phyloP scores from a whole-genome alignment of 2,113 vertebrate species.

The Lophochroa leadbeateri region DNA sequence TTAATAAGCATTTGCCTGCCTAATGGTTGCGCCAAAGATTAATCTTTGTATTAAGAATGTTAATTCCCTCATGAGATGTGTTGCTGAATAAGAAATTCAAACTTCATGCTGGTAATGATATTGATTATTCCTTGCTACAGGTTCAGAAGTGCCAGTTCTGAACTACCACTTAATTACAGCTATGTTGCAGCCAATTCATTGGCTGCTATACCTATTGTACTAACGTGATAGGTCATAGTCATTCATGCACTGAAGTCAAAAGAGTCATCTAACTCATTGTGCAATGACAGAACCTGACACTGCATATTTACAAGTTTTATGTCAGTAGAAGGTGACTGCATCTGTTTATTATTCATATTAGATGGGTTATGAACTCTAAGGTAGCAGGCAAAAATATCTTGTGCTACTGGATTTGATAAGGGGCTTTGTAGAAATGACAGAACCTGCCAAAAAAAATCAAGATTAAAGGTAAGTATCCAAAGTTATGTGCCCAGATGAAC shows the following conservation, averaged over 20 bases:
- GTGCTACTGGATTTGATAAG: background rate
- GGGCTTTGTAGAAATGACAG: background rate
- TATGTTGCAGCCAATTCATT: background rate
- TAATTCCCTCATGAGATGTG: background rate
- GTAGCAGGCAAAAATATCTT: background rate
- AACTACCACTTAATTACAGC: background rate
- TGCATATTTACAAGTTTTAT: background rate
- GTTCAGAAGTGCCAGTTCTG: background rate
- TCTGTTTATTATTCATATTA: background rate
- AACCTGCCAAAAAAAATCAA: background rate
- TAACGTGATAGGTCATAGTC: background rate
- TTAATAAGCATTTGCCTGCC: background rate
- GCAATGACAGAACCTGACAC: background rate
- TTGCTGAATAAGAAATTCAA: background rate
- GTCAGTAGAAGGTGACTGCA: background rate
- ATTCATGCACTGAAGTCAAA: background rate
- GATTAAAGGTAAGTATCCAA: background rate
- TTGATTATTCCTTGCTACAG: background rate
- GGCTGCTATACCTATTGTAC: background rate
- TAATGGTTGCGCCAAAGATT: background rate
- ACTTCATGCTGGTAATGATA: background rate
- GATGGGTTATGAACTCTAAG: background rate
- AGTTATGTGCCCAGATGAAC: background rate
- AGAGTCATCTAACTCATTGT: background rate
- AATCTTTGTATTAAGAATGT: background rate